Evolutionary conservation across 2,113 vertebrate species (phyloP), one percentile per base, ranked within the genome.

Genomic region (Indri indri): DNA sequence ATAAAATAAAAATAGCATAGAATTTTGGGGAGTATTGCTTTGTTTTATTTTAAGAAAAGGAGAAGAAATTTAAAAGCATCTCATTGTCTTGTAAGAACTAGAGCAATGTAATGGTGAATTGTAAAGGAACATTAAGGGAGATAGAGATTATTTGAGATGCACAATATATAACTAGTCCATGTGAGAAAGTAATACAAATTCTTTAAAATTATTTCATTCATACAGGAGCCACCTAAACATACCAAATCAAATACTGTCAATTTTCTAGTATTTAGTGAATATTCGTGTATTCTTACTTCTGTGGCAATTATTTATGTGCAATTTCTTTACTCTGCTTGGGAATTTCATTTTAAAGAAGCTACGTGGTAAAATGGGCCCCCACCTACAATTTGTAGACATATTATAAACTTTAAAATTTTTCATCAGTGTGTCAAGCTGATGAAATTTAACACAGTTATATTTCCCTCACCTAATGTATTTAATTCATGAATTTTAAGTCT

Each of bases 401-500:
- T 1, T 79, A 59, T 68, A 89, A 93, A 79, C 25, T 40, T 76
- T 68, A 70, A 85, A 50, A 63, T 16, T 57, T 91, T 88, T 73
- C 40, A 91, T 63, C 52, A 52, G 65, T 80, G 27, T 77, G 40
- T 54, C 76, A 94, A 87, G 47, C 25, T 86, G 66, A 71, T 74
- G 34, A 96, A 85, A 93, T 42, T 73, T 81, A 95, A 68, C 32
- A 73, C 22, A 93, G 91, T 63, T 97, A 34, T 70, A 77, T 87
- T 91, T 92, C 45, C 12, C 22, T 92, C 8, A 30, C 42, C 23
- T 85, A 92, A 96, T 88, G 34, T 52, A 27, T 92, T 92, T 95
- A 96, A 94, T 68, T 97, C 89, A 95, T 91, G 59, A 80, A 76
- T 82, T 94, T n/a, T 73, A 5, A 88, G 66, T 91, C 65, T 63